Evolutionary conservation across 2,888 invertebrate genomes (phyloP), one percentile per base, ranked within the genome.

Genomic region (Dexiosoma caninum): DNA sequence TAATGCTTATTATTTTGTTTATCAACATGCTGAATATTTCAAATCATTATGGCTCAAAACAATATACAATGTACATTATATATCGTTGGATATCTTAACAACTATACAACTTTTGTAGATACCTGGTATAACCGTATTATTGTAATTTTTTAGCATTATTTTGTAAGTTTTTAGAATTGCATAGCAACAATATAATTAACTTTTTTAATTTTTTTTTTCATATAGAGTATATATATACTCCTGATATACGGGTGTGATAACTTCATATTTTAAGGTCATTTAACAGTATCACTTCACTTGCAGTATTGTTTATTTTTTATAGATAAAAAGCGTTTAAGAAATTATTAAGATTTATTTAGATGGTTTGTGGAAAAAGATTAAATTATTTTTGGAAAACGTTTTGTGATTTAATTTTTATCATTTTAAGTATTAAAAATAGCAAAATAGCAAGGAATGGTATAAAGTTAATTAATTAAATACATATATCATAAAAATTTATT

Each of bases 151-250:
- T 14, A 16, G 37, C n/a, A n/a, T 49, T 44, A 32, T 32, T 42
- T 53, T n/a, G 8, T 32, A n/a, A 57, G 10, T 40, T 3, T 69
- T 76, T 9, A 42, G 35, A 74, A 74, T 78, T 69, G 69, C 69
- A 74, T 78, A 74, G 69, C 62, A 27, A 27, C 27, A 27, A 6
- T 74, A 69, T 44, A 16, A n/a, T 16, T 23, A 8, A 19, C 9
- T 35, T n/a, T 21, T 2, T 23, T 2, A 35, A 12, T 21, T 9
- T 46, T 8, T 21, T 21, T 21, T 21, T 7, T 21, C 21, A 21
- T 6, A 12, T 1, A 21, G 21, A 12, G 5, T 21, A 21, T 21
- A 3, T 5, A 6, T 27, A 6, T 27, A 27, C 27, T 27, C n/a
- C 6, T 27, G 46, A 9, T 2, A 16, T 12, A n/a, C n/a, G n/a